These are phyloP conservation scores for Cryptophagus acutangulus DNA, from an alignment of 2,888 invertebrate species.

Conservation along the genomic window DNA sequence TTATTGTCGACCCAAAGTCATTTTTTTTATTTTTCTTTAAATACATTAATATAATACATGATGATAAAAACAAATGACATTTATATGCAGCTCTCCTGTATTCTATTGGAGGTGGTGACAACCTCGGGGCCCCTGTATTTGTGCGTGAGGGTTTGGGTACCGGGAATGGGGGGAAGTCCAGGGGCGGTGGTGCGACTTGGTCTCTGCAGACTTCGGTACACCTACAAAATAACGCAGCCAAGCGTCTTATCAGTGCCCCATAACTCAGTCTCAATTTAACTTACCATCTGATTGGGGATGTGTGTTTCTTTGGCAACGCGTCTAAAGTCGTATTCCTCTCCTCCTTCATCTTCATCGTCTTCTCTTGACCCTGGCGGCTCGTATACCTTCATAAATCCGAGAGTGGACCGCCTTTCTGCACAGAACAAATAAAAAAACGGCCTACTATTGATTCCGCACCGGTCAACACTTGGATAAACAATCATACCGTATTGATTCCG, in stretches of 20 bases:
- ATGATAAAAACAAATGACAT: conserved; percentile 49
- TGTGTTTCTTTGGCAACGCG: conserved; percentile 48
- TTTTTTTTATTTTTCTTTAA: conserved; percentile 29
- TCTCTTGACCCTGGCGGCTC: conserved; percentile 52
- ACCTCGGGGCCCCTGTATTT: conserved; percentile 79
- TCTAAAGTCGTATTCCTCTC: conserved; percentile 45
- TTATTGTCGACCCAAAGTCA: conserved; percentile 14
- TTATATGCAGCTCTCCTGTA: conserved; percentile 90
- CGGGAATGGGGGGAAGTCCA: conserved; percentile 42
- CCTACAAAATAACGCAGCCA: conserved; percentile 52
- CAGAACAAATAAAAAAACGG: conserved; percentile 19
- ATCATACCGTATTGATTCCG: conserved; percentile 80
- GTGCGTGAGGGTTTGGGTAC: conserved; percentile 73
- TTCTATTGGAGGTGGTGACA: conserved; percentile 80
- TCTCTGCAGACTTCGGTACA: conserved; percentile 67
- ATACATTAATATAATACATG: conserved; percentile 45
- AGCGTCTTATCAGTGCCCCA: conserved; percentile 16
- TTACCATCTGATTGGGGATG: conserved; percentile 46
- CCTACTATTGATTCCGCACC: neutral
- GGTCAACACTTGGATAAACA: conserved; percentile 2
- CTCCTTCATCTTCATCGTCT: conserved; percentile 48
- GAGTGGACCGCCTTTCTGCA: conserved; percentile 49
- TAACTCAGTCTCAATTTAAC: conserved; percentile 25
- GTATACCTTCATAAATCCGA: conserved; percentile 54
- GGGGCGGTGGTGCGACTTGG: conserved; percentile 40